Conservation (phyloP, 2,797 vertebrate genomes). For the Meda fulgida region DNA sequence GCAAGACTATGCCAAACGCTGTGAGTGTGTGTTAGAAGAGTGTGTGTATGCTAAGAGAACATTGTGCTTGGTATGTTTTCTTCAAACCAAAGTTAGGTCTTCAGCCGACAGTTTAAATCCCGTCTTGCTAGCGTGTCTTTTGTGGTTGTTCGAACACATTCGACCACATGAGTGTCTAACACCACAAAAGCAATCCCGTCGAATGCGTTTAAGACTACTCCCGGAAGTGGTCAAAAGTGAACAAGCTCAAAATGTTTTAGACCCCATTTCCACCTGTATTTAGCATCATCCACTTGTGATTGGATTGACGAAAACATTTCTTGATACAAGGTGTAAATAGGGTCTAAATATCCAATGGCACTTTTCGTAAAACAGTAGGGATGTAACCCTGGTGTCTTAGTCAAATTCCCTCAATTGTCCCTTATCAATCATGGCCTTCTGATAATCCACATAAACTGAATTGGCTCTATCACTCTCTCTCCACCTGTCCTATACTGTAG, state of each 20-base stretch:
- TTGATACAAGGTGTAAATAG: background rate
- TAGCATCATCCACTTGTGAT: background rate
- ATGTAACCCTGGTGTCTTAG: background rate
- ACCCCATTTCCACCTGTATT: background rate
- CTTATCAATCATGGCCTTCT: background rate
- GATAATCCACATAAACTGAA: too few species aligned
- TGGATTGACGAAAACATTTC: background rate
- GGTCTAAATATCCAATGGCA: background rate
- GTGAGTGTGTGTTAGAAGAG: background rate
- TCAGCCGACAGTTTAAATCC: background rate
- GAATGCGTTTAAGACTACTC: background rate
- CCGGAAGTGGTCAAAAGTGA: background rate
- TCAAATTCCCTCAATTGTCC: background rate
- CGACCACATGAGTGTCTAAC: background rate
- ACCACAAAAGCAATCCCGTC: background rate
- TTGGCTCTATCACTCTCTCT: too few species aligned
- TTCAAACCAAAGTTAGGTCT: background rate
- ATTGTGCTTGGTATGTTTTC: background rate
- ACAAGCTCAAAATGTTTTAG: background rate
- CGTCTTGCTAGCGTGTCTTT: background rate
- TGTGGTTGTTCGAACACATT: background rate
- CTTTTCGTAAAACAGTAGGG: background rate
- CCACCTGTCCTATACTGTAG: too few species aligned
- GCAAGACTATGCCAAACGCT: background rate
- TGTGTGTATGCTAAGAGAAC: background rate